Evolutionary conservation across 1,140 invertebrate genomes (phyloP), one percentile per base, ranked within the genome.

Genomic region (Chrysoperla carnea): DNA sequence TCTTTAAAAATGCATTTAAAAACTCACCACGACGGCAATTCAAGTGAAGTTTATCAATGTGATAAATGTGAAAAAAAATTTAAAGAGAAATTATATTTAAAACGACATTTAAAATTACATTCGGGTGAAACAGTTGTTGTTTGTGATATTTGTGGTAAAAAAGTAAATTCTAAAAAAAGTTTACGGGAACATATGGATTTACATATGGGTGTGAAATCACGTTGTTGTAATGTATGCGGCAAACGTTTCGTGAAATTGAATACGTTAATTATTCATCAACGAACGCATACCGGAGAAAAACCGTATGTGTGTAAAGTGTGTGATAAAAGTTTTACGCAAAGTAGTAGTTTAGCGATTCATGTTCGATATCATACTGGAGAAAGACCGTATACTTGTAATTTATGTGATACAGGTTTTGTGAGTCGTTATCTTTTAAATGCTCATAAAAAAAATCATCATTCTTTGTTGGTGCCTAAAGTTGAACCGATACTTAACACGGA

Each of bases 191-290:
- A 66, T 29, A 56, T 56, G 48, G 48, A 57, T 0, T 52, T 48
- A 11, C 63, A 66, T 38, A 63, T 60, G 7, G 36, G 60, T 55
- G 9, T 61, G 59, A 46, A 57, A 51, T 60, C 60, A 4, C 59
- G 60, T 31, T 8, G 8, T 9, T 59, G 57, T 46, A 51, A 52
- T 6, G 48, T 57, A n/a, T 65, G 62, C 46, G 49, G 49, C 6
- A 76, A 76, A 52, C 65, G 69, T 9, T 79, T 77, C 56, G 72
- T 73, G n/a, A 59, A 75, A 14, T 54, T 73, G 45, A 72, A 76
- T 48, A 76, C 76, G 43, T 55, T 79, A 13, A 76, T 75, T 48
- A 77, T 50, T 38, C 55, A 59, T 37, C 49, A 53, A 15, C 44
- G 49, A 35, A 56, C 49, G 1, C 55, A 57, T 44, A 51, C 48